Conservation (phyloP, 2,113 vertebrate species). For the Martes martes region DNA sequence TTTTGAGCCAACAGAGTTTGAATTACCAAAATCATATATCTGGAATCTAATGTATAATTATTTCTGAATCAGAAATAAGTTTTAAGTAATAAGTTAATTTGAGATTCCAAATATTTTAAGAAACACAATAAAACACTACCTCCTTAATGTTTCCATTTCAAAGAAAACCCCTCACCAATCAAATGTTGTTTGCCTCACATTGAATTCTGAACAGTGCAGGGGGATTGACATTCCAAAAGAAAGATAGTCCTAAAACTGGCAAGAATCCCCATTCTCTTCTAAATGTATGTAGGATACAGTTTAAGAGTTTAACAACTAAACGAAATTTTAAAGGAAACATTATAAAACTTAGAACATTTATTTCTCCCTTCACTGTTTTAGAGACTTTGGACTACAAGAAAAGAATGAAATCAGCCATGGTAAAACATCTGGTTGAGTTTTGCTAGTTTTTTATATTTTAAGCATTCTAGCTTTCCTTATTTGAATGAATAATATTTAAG, state of each 20-base stretch:
- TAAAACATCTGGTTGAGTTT: slow-evolving; percentile 27
- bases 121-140: neutral
- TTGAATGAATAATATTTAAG: slow-evolving; percentile 36
- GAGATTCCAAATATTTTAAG: neutral
- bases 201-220: neutral
- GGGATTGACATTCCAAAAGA: neutral
- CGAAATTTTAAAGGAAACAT: neutral
- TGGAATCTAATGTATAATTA: neutral
- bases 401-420: neutral
- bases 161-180: neutral
- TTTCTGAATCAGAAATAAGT: neutral
- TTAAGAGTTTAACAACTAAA: neutral
- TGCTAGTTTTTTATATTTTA: slow-evolving; percentile 21
- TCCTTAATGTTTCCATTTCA: neutral
- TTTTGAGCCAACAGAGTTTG: neutral
- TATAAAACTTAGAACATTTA: neutral
- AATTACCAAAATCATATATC: neutral
- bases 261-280: neutral
- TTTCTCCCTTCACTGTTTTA: neutral
- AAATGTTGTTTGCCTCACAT: neutral
- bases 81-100: neutral
- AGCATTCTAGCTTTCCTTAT: neutral
- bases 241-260: neutral
- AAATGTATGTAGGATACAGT: neutral
- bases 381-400: neutral